Percentiles rank a stretch among this genome's conserved stretches.
phyloP scores from a whole-genome alignment of 2,113 vertebrate species.

The Toxostoma redivivum region DNA sequence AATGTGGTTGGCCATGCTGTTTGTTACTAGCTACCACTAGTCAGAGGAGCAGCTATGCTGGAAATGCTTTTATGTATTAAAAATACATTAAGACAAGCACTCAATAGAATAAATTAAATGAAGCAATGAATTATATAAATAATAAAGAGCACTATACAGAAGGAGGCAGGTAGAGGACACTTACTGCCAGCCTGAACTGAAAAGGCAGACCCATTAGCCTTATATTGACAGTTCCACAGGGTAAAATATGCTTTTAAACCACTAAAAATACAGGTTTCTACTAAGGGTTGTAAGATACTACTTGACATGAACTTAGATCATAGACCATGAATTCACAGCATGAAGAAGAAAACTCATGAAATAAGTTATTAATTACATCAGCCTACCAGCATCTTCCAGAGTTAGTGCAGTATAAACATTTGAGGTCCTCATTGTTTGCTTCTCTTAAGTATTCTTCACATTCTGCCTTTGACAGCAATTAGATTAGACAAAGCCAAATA shows the following conservation, averaged over 20 bases:
- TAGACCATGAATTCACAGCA: not conserved
- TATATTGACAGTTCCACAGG: not conserved
- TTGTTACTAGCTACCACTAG: not conserved
- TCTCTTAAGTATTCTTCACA: conserved; percentile 27
- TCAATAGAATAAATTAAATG: conserved; percentile 46
- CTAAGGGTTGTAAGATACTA: not conserved
- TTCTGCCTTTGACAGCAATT: conserved; percentile 76
- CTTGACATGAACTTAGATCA: not conserved
- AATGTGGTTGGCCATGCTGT: not conserved
- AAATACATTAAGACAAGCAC: conserved; percentile 32
- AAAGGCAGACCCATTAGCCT: not conserved
- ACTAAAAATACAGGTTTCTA: not conserved
- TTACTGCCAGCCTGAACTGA: not conserved
- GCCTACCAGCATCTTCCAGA: conserved; percentile 12
- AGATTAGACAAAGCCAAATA: conserved; percentile 73
- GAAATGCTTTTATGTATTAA: conserved; percentile 32
- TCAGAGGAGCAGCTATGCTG: not conserved
- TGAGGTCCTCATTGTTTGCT: conserved; percentile 61
- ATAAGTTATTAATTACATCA: conserved; percentile 38
- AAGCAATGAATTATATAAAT: conserved; percentile 20
- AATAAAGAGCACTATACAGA: not conserved
- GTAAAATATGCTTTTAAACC: not conserved
- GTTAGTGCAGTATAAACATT: not conserved
- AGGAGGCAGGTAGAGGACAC: not conserved
- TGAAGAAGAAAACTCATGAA: not conserved